These are phyloP conservation scores for Plestiodon gilberti DNA, from an alignment of 2,113 vertebrate species.

Conservation along the genomic window DNA sequence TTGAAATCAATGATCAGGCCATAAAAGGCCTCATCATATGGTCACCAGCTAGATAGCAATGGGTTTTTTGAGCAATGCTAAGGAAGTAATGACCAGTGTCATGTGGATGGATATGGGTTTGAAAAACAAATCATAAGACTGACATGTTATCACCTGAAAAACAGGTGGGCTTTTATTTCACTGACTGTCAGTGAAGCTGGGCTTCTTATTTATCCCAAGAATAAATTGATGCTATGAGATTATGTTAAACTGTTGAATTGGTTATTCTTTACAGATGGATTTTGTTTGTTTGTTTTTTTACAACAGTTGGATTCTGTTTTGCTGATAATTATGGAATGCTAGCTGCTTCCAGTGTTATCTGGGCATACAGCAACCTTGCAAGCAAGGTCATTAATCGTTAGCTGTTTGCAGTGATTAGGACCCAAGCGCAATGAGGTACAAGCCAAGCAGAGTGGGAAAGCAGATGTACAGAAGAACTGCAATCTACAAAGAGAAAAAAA, in stretches of 20 bases:
- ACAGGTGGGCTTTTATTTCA: background rate
- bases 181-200: background rate
- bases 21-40: no score
- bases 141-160: background rate
- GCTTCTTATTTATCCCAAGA: background rate
- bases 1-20: no score
- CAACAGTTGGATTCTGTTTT: background rate
- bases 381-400: constrained; percentile 38
- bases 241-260: background rate
- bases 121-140: background rate
- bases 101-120: background rate
- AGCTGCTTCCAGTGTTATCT: background rate
- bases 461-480: constrained; percentile 16
- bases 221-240: background rate
- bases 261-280: background rate
- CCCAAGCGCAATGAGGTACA: constrained; percentile 16
- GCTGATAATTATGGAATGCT: background rate
- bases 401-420: constrained; percentile 10
- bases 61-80: background rate
- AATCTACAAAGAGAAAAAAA: background rate
- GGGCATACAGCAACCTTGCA: constrained; percentile 9
- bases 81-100: background rate
- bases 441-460: constrained; percentile 11
- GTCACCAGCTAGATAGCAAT: no score
- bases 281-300: background rate